Percentiles rank a stretch among this genome's conserved stretches.
phyloP scores from a whole-genome alignment of 2,888 invertebrate species.

The Trichopoda pennipes region DNA sequence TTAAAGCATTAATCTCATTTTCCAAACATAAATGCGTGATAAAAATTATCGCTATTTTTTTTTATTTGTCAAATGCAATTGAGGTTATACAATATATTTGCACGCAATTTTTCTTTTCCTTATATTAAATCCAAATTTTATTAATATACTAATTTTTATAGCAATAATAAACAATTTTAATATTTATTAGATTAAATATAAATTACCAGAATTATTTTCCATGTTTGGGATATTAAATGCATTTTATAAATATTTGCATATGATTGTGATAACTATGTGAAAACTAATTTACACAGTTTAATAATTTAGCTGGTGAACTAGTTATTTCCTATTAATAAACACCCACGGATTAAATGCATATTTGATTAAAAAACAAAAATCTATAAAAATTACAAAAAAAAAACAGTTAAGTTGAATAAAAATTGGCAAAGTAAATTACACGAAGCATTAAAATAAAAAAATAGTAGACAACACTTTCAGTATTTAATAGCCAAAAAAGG shows the following conservation, averaged over 20 bases:
- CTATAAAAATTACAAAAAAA: constrained; percentile 22
- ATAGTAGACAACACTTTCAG: neutral
- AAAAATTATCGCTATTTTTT: too few species aligned
- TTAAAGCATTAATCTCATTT: too few species aligned
- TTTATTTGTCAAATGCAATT: too few species aligned
- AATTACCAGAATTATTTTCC: too few species aligned
- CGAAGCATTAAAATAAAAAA: neutral
- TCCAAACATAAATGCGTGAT: too few species aligned
- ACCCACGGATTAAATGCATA: constrained; percentile 49
- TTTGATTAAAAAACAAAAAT: constrained; percentile 49
- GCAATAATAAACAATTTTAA: too few species aligned
- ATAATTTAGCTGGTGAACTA: constrained; percentile 15
- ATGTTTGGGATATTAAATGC: neutral
- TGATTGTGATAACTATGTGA: constrained; percentile 24
- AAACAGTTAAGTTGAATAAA: neutral
- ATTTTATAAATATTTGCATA: constrained; percentile 41
- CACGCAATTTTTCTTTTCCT: too few species aligned
- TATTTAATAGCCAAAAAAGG: neutral
- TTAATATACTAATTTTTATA: too few species aligned
- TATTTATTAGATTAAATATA: too few species aligned
- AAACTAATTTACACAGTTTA: constrained; percentile 16
- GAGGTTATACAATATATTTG: too few species aligned
- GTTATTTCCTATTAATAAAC: constrained; percentile 62
- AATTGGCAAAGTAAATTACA: constrained; percentile 53
- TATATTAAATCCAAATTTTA: too few species aligned